Evolutionary conservation across 2,113 vertebrate species (phyloP), one percentile per base, ranked within the genome.

Genomic region (Miniopterus natalensis): DNA sequence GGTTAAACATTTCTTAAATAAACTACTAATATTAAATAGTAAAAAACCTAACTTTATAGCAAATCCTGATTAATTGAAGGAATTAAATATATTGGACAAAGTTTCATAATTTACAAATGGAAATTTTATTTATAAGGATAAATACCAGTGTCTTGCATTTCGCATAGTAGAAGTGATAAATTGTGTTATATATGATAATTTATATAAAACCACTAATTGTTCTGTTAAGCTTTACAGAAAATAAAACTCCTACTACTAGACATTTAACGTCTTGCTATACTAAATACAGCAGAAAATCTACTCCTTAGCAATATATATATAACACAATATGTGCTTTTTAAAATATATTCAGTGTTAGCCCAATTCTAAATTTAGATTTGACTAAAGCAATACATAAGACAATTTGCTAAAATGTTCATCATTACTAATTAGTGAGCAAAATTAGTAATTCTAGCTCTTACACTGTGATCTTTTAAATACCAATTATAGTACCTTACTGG

Each of bases 171-270:
- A 98, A 98, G 92, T 92, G 91, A 61, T 93, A 97, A 95, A 95
- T 97, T 97, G 1, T 2, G 91, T 92, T 92, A 85, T 84, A 90
- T 94, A 59, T 96, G 88, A 84, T 97, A 97, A 98, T 97, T 98
- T 55, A 95, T 97, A 66, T 96, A 97, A 96, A 98, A 96, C 88
- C 90, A 98, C 94, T 98, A 97, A 96, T 94, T 97, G 55, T 95
- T 96, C 86, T 96, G n/a, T 92, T 98, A 97, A 90, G 88, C 90
- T 98, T 97, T 97, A 96, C 84, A 97, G 68, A 91, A 97, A 96
- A 97, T 83, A 70, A 96, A 93, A 75, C 36, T 71, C 57, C 75
- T 97, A 12, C 84, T 95, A 87, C 87, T 96, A 91, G 88, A 96
- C 93, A 97, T 75, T 93, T 97, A 96, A 98, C 83, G 49, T 92